These are phyloP conservation scores for Ciconia stormi DNA, from an alignment of 2,113 vertebrate genomes.

Conservation along the genomic window DNA sequence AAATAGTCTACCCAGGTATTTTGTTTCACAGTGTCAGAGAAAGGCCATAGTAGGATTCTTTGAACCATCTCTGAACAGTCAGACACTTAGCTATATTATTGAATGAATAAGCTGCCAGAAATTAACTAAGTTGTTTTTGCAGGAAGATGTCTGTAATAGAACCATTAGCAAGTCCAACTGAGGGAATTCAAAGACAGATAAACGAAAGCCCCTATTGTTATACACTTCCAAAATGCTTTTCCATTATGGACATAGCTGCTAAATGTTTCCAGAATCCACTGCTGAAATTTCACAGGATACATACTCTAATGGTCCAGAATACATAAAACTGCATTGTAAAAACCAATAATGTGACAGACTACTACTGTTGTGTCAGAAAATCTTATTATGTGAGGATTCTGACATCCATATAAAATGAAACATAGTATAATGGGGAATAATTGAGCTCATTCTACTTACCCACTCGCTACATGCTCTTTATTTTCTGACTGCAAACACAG, in stretches of 20 bases:
- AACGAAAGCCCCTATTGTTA: not conserved
- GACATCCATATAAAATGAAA: slow-evolving; percentile 28
- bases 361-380: not conserved
- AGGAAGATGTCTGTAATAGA: not conserved
- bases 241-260: not conserved
- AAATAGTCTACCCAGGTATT: not conserved
- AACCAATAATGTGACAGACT: not conserved
- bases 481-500: slow-evolving; percentile 19
- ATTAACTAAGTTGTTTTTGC: slow-evolving; percentile 1
- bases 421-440: not conserved
- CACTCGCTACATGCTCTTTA: not conserved
- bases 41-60: not conserved
- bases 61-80: not conserved
- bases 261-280: slow-evolving; percentile 14
- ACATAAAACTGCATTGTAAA: not conserved
- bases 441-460: not conserved
- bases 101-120: slow-evolving; percentile 5
- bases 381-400: slow-evolving; percentile 16
- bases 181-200: not conserved
- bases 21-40: not conserved
- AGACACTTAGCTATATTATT: not conserved
- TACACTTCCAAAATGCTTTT: slow-evolving; percentile 2
- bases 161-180: not conserved
- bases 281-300: not conserved
- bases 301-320: not conserved